Evolutionary conservation across 2,797 vertebrate species (phyloP).

Genomic region (Falco peregrinus): DNA sequence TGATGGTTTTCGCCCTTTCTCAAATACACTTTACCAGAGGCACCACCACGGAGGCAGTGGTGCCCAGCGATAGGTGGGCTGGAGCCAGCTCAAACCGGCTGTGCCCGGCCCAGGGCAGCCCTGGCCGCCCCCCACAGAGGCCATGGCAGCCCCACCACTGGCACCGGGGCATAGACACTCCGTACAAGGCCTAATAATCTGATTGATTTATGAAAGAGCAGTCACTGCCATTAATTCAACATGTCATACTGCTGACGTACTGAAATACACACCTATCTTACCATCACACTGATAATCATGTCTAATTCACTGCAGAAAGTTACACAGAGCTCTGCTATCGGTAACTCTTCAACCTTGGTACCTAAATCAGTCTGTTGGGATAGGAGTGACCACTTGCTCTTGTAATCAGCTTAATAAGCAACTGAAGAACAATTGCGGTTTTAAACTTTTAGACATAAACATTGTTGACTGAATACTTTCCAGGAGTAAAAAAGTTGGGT

Average conservation of each 20-base stretch:
- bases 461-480: not conserved
- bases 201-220: not conserved
- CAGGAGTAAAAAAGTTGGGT: not conserved
- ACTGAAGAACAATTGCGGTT: not conserved
- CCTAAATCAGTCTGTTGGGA: not conserved
- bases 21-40: fast-evolving
- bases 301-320: not conserved
- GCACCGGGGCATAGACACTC: fast-evolving
- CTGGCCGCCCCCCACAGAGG: not conserved
- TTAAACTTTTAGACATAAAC: not conserved
- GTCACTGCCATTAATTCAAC: not conserved
- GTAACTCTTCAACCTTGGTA: not conserved
- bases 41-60: fast-evolving
- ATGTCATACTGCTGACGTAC: not conserved
- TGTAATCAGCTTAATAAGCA: not conserved
- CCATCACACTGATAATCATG: not conserved
- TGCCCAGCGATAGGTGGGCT: fast-evolving
- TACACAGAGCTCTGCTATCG: not conserved
- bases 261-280: not conserved
- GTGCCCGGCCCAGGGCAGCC: too few species aligned
- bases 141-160: fast-evolving
- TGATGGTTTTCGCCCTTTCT: not conserved
- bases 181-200: not conserved
- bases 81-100: not conserved
- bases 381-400: not conserved